phyloP scores from a whole-genome alignment of 2,888 invertebrate genomes.

The Tetranychus piercei region DNA sequence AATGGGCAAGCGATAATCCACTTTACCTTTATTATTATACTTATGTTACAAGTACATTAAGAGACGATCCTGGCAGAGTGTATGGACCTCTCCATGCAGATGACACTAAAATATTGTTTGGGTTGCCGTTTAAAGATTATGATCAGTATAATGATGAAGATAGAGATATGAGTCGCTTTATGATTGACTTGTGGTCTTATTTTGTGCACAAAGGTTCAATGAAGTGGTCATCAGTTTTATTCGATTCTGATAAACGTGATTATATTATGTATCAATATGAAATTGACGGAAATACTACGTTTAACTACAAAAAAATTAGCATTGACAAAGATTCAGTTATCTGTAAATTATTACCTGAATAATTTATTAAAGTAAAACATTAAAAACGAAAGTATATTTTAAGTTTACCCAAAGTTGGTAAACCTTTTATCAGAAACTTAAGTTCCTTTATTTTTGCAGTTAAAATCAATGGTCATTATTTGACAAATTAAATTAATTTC shows the following conservation, averaged over 20 bases:
- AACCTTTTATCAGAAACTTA: too few relatives aligned
- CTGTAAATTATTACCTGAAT: background rate
- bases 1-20: conserved; percentile 4
- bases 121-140: conserved; percentile 10
- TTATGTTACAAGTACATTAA: background rate
- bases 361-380: background rate
- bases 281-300: background rate
- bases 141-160: conserved; percentile 16
- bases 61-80: background rate
- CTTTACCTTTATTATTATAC: conserved; percentile 17
- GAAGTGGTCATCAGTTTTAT: background rate
- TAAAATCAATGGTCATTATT: too few relatives aligned
- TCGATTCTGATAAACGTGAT: background rate
- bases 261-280: background rate
- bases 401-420: too few relatives aligned
- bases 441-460: too few relatives aligned
- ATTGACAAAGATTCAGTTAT: background rate
- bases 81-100: conserved; percentile 19
- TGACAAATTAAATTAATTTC: too few relatives aligned
- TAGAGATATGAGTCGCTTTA: background rate
- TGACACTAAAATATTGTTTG: conserved; percentile 18
- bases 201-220: background rate
- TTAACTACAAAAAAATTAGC: background rate
- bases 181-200: background rate
- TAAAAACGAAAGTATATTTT: background rate